These are phyloP conservation scores for Valencia hispanica DNA, from an alignment of 2,797 vertebrate species.

Conservation along the genomic window DNA sequence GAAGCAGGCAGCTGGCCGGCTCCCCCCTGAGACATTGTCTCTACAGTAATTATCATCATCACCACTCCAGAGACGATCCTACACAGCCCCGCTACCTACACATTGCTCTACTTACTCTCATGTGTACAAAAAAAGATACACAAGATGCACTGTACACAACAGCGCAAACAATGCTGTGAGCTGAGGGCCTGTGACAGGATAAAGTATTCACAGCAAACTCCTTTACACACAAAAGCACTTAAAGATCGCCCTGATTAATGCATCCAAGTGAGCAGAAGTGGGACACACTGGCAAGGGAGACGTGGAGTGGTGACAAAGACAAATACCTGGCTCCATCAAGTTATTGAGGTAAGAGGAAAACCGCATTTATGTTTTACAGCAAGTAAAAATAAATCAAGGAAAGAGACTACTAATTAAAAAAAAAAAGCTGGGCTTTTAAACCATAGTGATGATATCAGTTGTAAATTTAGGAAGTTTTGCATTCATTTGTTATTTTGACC, in stretches of 20 bases:
- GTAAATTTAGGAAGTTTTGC: neutral
- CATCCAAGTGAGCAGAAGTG: constrained; percentile 43
- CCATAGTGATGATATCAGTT: neutral
- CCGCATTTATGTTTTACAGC: neutral
- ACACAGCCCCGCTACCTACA: constrained; percentile 52
- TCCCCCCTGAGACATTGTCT: constrained; percentile 70
- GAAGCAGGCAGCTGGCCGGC: constrained; percentile 58
- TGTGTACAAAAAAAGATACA: constrained; percentile 35
- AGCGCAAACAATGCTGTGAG: constrained; percentile 53
- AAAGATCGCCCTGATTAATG: constrained; percentile 42
- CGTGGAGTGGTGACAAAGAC: constrained; percentile 27
- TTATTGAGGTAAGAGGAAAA: constrained; percentile 20
- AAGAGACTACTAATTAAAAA: too few relatives aligned
- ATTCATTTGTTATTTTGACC: neutral
- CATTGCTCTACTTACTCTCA: constrained; percentile 57
- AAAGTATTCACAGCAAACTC: constrained; percentile 59
- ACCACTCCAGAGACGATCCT: constrained; percentile 68
- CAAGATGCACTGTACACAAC: constrained; percentile 14
- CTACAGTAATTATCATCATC: constrained; percentile 83
- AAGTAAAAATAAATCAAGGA: neutral
- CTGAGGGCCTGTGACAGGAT: constrained; percentile 42
- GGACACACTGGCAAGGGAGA: constrained; percentile 13
- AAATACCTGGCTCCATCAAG: constrained; percentile 40
- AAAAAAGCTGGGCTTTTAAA: neutral
- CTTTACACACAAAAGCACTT: constrained; percentile 73